These are phyloP conservation scores for Melikaiella ostensackeni DNA, from an alignment of 2,888 invertebrate genomes.

Conservation along the genomic window DNA sequence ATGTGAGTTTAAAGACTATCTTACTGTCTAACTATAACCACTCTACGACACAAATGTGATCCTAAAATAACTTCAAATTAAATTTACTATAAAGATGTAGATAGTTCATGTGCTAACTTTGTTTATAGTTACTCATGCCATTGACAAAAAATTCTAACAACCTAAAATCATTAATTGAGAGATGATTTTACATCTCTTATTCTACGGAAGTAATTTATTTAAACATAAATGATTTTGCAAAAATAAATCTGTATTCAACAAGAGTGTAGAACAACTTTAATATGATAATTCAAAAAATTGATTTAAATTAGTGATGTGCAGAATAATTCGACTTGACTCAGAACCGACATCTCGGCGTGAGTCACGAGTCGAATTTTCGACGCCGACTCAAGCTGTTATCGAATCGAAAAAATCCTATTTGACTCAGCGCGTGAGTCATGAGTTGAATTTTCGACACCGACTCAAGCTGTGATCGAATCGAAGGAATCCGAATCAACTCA, in stretches of 20 bases:
- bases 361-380: too few species aligned
- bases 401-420: too few species aligned
- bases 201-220: background rate
- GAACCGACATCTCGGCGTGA: too few species aligned
- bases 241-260: background rate
- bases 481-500: too few species aligned
- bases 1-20: background rate
- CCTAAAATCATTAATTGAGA: background rate
- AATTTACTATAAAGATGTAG: background rate
- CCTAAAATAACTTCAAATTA: background rate
- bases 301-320: too few species aligned
- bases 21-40: background rate
- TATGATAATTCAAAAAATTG: background rate
- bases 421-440: too few species aligned
- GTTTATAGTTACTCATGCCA: background rate
- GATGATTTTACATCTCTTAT: background rate
- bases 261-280: background rate
- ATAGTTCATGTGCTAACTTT: background rate
- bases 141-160: background rate
- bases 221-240: background rate
- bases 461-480: too few species aligned
- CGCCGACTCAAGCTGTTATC: too few species aligned
- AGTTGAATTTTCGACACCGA: too few species aligned
- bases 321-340: too few species aligned
- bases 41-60: background rate